phyloP scores from a whole-genome alignment of 2,888 invertebrate genomes.

The Rambutsinella grinnellia region DNA sequence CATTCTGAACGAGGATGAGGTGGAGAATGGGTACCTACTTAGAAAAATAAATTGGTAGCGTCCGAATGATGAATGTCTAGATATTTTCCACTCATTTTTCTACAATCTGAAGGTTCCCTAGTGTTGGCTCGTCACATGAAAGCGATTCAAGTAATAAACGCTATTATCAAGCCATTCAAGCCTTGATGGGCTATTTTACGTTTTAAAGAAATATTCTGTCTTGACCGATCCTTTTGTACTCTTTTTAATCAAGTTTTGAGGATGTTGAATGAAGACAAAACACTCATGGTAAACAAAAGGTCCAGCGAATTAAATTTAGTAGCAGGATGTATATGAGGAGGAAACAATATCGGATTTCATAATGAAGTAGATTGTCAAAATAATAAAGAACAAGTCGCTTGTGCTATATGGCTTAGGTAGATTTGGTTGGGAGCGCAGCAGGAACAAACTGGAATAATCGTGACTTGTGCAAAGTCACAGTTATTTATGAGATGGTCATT shows the following conservation, averaged over 20 bases:
- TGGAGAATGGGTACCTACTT: neutral
- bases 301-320: neutral
- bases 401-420: too few relatives aligned
- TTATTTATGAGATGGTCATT: neutral
- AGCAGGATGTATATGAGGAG: neutral
- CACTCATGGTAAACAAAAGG: too few relatives aligned
- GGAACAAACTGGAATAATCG: constrained; percentile 30
- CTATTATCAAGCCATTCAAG: constrained; percentile 38
- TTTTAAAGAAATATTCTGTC: too few relatives aligned
- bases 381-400: too few relatives aligned
- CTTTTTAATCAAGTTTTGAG: too few relatives aligned
- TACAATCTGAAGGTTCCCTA: constrained; percentile 25
- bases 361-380: too few relatives aligned
- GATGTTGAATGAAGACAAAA: too few relatives aligned
- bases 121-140: neutral
- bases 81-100: constrained; percentile 1
- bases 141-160: constrained; percentile 23
- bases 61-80: constrained; percentile 15
- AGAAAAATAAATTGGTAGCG: constrained; percentile 5
- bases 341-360: neutral
- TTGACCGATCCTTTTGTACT: too few relatives aligned
- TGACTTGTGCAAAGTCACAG: constrained; percentile 18
- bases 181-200: neutral
- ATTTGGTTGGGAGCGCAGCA: too few relatives aligned
- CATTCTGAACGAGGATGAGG: neutral